These are phyloP conservation scores for Agrochola lota DNA, from an alignment of 2,888 invertebrate species.

Conservation along the genomic window DNA sequence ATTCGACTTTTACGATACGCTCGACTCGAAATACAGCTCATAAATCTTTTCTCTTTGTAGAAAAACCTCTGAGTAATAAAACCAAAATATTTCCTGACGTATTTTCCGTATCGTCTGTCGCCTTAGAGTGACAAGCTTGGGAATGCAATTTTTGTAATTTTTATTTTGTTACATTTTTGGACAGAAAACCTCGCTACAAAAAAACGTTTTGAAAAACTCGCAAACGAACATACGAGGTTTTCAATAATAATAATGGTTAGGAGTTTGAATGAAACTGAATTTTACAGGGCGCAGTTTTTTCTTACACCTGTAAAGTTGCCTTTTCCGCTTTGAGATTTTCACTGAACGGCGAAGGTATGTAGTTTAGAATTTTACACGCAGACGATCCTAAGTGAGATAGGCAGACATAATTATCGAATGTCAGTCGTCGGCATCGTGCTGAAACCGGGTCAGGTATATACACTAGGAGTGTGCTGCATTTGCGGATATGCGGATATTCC, in stretches of 20 bases:
- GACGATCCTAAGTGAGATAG: slow-evolving; percentile 43
- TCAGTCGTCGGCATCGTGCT: slow-evolving; percentile 26
- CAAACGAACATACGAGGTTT: neutral
- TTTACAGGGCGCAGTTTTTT: neutral
- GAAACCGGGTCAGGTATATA: slow-evolving; percentile 30
- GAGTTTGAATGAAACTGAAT: neutral
- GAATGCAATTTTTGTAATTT: no score
- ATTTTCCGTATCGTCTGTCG: slow-evolving; percentile 15
- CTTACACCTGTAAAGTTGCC: neutral
- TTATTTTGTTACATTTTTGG: neutral
- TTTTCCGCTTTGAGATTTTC: neutral
- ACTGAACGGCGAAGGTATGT: neutral
- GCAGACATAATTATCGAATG: slow-evolving; percentile 61
- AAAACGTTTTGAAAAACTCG: neutral
- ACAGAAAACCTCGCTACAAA: neutral
- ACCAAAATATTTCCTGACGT: slow-evolving; percentile 10
- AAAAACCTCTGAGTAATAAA: slow-evolving; percentile 35
- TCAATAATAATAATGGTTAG: neutral
- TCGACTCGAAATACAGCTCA: slow-evolving; percentile 41
- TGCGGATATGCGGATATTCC: slow-evolving; percentile 32
- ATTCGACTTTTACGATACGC: slow-evolving; percentile 37
- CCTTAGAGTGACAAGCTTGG: neutral
- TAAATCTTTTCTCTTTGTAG: slow-evolving; percentile 36
- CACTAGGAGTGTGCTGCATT: slow-evolving; percentile 38
- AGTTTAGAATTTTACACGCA: slow-evolving; percentile 43